phyloP scores from a whole-genome alignment of 2,113 vertebrate species.

The Melanostigma gelatinosum region DNA sequence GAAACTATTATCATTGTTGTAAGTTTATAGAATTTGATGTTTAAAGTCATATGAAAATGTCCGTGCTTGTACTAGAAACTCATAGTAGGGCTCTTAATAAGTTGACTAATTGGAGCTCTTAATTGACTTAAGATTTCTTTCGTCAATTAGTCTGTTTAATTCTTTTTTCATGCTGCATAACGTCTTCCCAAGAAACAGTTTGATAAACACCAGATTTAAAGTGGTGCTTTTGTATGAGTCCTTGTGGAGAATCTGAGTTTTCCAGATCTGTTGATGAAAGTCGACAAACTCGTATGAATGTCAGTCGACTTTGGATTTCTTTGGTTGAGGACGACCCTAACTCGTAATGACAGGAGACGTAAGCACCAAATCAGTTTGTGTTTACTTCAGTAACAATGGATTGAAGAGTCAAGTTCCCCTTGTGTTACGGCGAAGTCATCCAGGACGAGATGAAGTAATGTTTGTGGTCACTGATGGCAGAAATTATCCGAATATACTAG shows the following conservation, averaged over 20 bases:
- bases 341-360: background rate
- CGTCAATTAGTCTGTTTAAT: background rate
- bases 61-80: background rate
- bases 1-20: background rate
- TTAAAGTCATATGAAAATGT: background rate
- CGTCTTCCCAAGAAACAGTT: background rate
- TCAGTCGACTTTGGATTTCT: too few relatives aligned
- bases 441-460: background rate
- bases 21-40: conserved; percentile 8
- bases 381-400: background rate
- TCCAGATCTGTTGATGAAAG: too few relatives aligned
- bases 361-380: background rate
- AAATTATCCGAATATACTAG: too few relatives aligned
- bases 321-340: too few relatives aligned
- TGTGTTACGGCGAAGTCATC: background rate
- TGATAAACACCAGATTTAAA: background rate
- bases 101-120: background rate
- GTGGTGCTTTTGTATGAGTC: background rate
- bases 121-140: background rate
- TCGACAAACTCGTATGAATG: too few relatives aligned
- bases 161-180: background rate
- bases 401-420: background rate
- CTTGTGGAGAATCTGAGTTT: too few relatives aligned
- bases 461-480: background rate
- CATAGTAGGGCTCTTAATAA: background rate